These are phyloP conservation scores for Colostygia pectinataria DNA, from an alignment of 2,888 invertebrate species.

Conservation along the genomic window DNA sequence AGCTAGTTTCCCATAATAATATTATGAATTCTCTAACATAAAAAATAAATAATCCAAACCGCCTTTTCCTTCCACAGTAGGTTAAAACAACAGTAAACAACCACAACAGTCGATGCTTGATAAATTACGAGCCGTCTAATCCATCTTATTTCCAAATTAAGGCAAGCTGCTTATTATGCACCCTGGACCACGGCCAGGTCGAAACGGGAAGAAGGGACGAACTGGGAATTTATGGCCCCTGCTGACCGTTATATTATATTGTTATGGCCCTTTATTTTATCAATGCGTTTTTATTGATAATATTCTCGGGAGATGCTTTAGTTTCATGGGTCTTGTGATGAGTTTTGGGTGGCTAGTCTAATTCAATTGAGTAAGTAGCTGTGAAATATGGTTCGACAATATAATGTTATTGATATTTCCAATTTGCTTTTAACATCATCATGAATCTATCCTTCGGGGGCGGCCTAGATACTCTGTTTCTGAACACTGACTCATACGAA, in stretches of 20 bases:
- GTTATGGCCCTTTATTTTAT: conserved; percentile 50
- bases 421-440: too few species aligned
- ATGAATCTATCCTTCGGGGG: too few species aligned
- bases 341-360: conserved; percentile 7
- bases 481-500: too few species aligned
- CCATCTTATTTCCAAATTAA: conserved; percentile 47
- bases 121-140: conserved; percentile 39
- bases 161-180: conserved; percentile 42
- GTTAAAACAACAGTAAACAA: conserved; percentile 20
- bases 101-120: conserved; percentile 38
- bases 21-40: too few species aligned
- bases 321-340: conserved; percentile 18
- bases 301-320: conserved; percentile 34
- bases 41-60: too few species aligned
- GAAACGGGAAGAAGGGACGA: conserved; percentile 28
- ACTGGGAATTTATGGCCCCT: conserved; percentile 41
- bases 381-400: conserved; percentile 1
- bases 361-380: conserved; percentile 19
- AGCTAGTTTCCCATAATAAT: too few species aligned
- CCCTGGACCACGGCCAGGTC: conserved; percentile 41
- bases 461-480: too few species aligned
- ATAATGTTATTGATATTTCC: too few species aligned
- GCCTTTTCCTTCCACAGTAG: not conserved
- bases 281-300: conserved; percentile 47
- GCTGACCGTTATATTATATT: conserved; percentile 43